Base-by-base conservation (phyloP, 2,113 vertebrate genomes). In the Tympanuchus pallidicinctus region DNA sequence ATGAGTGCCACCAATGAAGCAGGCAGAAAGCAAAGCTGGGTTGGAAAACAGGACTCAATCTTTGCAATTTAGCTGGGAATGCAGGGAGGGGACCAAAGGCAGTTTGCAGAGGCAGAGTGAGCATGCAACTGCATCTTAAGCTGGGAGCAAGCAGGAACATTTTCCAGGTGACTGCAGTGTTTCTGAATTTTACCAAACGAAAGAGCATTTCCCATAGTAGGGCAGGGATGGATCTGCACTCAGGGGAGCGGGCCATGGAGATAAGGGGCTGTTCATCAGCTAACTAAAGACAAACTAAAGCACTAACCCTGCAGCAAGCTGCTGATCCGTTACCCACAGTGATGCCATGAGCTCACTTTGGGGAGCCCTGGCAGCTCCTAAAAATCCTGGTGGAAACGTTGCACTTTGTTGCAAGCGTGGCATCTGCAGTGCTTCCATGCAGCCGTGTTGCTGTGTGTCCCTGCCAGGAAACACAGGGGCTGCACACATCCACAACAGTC, bases 401-500 rank as follows among this genome's bases (percentile, higher is more conserved):
- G 52, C 52, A 54, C 52, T 54, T 28, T 16, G 14, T 28, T 54
- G 52, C 27, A 28, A 54, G 27, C 27, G 8, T 54, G 27, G 14
- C 27, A 52, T 52, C 25, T 15, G 25, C 13, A 52, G 25, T 21
- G 50, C 25, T 14, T 52, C 52, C 52, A 54, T 28, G 27, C 27
- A 28, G 8, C 15, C 8, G 54, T 19, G 16, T 18, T 32, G 54
- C 82, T 47, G n/a, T 0, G 0, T 57, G 70, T 64, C 89, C 63
- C 72, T 82, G 34, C 64, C 8, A 20, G 76, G 67, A 86, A 65
- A 88, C 67, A 65, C 82, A 48, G 60, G 82, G 73, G 63, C 78
- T 64, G 45, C 66, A 28, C 92, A 92, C 94, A 94, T 92, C 79
- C 86, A 24, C 89, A 90, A 88, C 52, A 67, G 81, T 75, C 95